Percentiles rank a stretch among this genome's conserved stretches.
These are phyloP conservation scores for Furcifer pardalis DNA, from an alignment of 2,797 vertebrate species.

Conservation along the genomic window DNA sequence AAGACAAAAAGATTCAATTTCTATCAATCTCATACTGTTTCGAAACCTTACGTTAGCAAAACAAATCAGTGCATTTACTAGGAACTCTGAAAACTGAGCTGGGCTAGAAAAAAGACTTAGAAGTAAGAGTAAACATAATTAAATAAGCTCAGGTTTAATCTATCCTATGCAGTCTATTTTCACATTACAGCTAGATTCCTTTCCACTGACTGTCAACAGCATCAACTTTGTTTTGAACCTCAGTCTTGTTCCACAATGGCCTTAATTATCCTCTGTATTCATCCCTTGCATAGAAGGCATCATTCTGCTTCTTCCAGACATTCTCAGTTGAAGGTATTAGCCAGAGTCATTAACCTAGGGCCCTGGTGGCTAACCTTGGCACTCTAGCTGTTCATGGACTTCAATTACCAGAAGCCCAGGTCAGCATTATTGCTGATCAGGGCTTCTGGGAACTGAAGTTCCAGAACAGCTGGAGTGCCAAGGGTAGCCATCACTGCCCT, in stretches of 20 bases:
- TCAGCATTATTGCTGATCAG: too few species aligned
- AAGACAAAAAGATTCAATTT: background rate
- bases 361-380: too few species aligned
- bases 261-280: background rate
- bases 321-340: background rate
- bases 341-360: too few species aligned
- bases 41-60: background rate
- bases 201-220: background rate
- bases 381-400: too few species aligned
- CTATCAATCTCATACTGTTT: background rate
- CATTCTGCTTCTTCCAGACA: background rate
- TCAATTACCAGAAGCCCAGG: too few species aligned
- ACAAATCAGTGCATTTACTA: background rate
- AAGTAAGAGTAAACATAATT: background rate
- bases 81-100: background rate
- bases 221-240: background rate
- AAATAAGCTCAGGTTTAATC: background rate
- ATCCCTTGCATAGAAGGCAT: background rate
- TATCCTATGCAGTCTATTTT: background rate
- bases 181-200: background rate
- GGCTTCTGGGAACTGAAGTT: too few species aligned
- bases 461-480: too few species aligned
- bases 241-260: background rate
- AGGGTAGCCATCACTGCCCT: too few species aligned
- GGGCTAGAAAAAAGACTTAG: background rate